Evolutionary conservation across 2,797 vertebrate genomes (phyloP), one percentile per base, ranked within the genome.

Genomic region (Phoebastria nigripes): DNA sequence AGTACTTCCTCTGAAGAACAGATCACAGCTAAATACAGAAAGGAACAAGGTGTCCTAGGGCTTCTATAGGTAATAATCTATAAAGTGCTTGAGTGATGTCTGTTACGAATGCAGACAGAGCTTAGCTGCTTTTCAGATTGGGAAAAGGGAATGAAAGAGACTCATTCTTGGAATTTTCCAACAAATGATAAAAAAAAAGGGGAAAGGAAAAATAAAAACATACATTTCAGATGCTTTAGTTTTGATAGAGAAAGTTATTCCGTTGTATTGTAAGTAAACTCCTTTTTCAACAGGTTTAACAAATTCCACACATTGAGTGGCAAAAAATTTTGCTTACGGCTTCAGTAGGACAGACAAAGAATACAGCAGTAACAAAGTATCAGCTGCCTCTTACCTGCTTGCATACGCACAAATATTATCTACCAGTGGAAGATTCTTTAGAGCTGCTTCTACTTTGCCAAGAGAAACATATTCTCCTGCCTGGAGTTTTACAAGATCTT

Each of bases 341-440:
- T 93, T 72, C 61, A 54, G 42, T 2, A 90, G 51, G 19, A 85
- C n/a, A 85, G 63, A 59, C 14, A 65, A 70, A 85, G 63, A 61
- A 63, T 5, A 35, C 13, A 44, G 12, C 17, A 18, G 15, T 19
- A 65, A 51, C 37, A 16, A 51, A 87, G 20, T 2, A 52, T 28
- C 5, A 49, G 35, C 62, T 76, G 72, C 28, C 83, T 88, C 97
- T 97, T 97, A 99, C 99, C 99, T 99, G 98, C 98, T 99, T 93
- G 99, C 99, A 92, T 99, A 99, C 2, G 96, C 99, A 97, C 99
- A 99, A 93, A 99, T 99, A 97, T 99, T 99, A 98, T 99, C 99
- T 37, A 99, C 97, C 81, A 99, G 94, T 4, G 99, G 93, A 87
- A 99, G 98, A 97, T 99, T 99, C 98, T 99, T 99, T 97, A 99